These are phyloP conservation scores for Ictidomys tridecemlineatus DNA, from an alignment of 2,113 vertebrate species.

Conservation along the genomic window DNA sequence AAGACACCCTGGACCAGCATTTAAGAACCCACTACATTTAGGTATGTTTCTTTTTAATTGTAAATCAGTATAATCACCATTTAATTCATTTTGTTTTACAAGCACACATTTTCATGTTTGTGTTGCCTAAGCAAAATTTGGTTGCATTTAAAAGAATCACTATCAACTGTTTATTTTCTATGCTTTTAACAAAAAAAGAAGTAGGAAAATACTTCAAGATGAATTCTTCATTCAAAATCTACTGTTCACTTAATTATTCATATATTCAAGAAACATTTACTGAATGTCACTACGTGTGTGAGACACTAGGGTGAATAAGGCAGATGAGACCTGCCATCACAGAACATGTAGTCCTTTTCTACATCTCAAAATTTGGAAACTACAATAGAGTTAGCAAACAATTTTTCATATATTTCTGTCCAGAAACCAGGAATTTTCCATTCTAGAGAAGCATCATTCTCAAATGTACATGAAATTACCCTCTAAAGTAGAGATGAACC, in stretches of 20 bases:
- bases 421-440: slow-evolving; percentile 59
- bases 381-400: slow-evolving; percentile 39
- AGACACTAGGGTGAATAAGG: not conserved
- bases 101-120: slow-evolving; percentile 36
- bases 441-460: slow-evolving; percentile 3
- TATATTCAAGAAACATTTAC: slow-evolving; percentile 32
- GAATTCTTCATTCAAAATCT: slow-evolving; percentile 19
- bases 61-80: slow-evolving; percentile 11
- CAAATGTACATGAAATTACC: not conserved
- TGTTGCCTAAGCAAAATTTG: slow-evolving; percentile 56
- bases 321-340: not conserved
- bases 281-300: not conserved
- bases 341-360: not conserved
- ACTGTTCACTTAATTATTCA: not conserved
- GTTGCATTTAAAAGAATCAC: slow-evolving; percentile 31
- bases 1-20: not conserved
- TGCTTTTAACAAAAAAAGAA: slow-evolving; percentile 32
- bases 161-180: not conserved
- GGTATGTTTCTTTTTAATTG: not conserved
- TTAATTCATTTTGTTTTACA: slow-evolving; percentile 44
- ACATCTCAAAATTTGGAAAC: slow-evolving; percentile 52
- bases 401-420: not conserved
- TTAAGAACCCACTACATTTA: not conserved
- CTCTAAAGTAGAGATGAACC: not conserved
- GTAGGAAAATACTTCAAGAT: slow-evolving; percentile 44